These are phyloP conservation scores for Pseudochromis fuscus DNA, from an alignment of 2,797 vertebrate genomes.

Conservation along the genomic window DNA sequence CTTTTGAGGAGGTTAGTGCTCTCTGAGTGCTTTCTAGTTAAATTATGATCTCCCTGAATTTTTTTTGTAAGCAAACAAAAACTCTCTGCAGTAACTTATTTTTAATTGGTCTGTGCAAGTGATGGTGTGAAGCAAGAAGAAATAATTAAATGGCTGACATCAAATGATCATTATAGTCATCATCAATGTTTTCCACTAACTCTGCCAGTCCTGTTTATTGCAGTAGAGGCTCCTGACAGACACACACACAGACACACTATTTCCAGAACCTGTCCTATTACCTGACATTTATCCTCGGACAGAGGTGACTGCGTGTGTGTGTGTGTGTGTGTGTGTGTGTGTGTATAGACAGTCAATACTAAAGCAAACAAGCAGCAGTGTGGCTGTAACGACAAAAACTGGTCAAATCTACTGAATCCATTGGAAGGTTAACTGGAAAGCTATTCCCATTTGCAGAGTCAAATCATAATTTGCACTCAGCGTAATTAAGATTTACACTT, in stretches of 20 bases:
- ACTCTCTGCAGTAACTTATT: too few relatives aligned
- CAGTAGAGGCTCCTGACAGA: too few relatives aligned
- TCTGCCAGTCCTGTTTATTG: too few relatives aligned
- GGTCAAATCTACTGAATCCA: conserved; percentile 27
- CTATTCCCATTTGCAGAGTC: conserved; percentile 27
- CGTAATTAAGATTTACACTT: too few relatives aligned
- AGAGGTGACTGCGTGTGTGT: too few relatives aligned
- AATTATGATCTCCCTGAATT: too few relatives aligned
- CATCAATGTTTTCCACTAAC: too few relatives aligned
- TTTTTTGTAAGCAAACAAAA: too few relatives aligned
- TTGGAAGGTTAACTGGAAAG: conserved; percentile 50
- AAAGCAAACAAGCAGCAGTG: background rate
- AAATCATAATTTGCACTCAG: conserved; percentile 50
- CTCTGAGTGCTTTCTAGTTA: too few relatives aligned
- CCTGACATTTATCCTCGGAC: background rate
- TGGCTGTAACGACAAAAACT: conserved; percentile 14
- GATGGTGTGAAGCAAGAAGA: background rate
- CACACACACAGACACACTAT: too few relatives aligned
- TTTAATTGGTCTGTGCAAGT: background rate
- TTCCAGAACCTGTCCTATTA: background rate
- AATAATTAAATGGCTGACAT: background rate
- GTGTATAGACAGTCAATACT: background rate
- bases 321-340: too few relatives aligned
- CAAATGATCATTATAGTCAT: background rate
- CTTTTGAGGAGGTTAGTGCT: too few relatives aligned